phyloP scores from a whole-genome alignment of 2,888 invertebrate species.

The Meteorus cinctellus region DNA sequence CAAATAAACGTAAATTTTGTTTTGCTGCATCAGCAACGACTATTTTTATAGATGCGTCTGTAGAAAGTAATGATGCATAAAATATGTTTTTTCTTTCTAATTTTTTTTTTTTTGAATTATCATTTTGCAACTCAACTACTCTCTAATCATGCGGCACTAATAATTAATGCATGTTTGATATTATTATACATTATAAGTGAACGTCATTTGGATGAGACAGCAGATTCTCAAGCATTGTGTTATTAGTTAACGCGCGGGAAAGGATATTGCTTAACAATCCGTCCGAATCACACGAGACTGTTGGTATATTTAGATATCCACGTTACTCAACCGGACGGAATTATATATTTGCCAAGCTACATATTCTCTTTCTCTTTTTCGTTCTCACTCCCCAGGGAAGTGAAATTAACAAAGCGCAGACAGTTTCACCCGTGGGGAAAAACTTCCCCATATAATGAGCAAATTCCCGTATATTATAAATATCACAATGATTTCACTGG shows the following conservation, averaged over 20 bases:
- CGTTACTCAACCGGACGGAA: slow-evolving; percentile 39
- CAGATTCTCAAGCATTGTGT: slow-evolving; percentile 35
- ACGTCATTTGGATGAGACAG: slow-evolving; percentile 13
- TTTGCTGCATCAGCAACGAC: not conserved
- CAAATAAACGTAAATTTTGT: not conserved
- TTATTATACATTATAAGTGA: slow-evolving; percentile 13
- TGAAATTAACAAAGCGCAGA: slow-evolving; percentile 37
- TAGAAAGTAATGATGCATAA: not conserved
- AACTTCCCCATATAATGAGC: not conserved
- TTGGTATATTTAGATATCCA: not conserved
- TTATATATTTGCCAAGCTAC: slow-evolving; percentile 26
- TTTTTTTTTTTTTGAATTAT: not conserved
- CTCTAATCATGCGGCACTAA: not conserved
- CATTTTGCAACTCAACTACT: slow-evolving; percentile 1
- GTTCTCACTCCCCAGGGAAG: not conserved
- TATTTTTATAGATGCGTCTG: not conserved
- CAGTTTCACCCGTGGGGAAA: slow-evolving; percentile 8
- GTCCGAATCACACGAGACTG: slow-evolving; percentile 39
- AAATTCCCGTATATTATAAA: not conserved
- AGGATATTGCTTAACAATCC: slow-evolving; percentile 39
- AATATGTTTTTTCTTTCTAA: not conserved
- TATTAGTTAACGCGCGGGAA: slow-evolving; percentile 38
- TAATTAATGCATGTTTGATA: not conserved
- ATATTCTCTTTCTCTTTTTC: slow-evolving; percentile 4
- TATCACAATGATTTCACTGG: not conserved